A percentile compares a stretch with the other conserved stretches of the same genome.
phyloP scores from a whole-genome alignment of 2,797 vertebrate species.

The Ambastaia sidthimunki region DNA sequence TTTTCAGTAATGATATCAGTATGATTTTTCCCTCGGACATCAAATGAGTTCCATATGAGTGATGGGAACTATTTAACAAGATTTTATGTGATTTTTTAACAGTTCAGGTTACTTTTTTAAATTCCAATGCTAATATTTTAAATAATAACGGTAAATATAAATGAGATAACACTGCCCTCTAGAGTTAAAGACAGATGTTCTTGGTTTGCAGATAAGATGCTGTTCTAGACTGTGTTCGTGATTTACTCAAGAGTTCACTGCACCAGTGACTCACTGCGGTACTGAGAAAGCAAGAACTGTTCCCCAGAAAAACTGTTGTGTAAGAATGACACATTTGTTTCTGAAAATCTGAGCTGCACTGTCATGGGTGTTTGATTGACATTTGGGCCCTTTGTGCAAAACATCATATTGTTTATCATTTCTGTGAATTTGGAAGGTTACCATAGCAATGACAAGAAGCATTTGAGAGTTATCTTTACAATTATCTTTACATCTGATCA shows the following conservation, averaged over 20 bases:
- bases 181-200: constrained; percentile 59
- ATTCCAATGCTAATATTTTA: neutral
- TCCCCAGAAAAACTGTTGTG: constrained; percentile 24
- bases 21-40: neutral
- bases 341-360: constrained; percentile 10
- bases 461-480: too few relatives aligned
- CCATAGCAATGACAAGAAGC: neutral
- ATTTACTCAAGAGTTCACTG: neutral
- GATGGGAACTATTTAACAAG: neutral
- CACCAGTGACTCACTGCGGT: constrained; percentile 31
- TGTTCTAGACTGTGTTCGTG: neutral
- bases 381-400: constrained; percentile 3
- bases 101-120: neutral
- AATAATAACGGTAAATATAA: constrained; percentile 58
- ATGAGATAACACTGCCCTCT: constrained; percentile 73
- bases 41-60: neutral
- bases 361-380: constrained; percentile 12
- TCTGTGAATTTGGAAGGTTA: neutral
- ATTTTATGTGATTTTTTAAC: neutral
- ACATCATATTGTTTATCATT: constrained; percentile 9
- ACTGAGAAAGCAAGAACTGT: constrained; percentile 25
- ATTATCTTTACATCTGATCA: too few relatives aligned
- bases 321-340: constrained; percentile 44
- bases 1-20: neutral
- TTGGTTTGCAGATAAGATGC: neutral